Base-by-base conservation (phyloP, 2,888 invertebrate species). In the Fragum whitleyi region DNA sequence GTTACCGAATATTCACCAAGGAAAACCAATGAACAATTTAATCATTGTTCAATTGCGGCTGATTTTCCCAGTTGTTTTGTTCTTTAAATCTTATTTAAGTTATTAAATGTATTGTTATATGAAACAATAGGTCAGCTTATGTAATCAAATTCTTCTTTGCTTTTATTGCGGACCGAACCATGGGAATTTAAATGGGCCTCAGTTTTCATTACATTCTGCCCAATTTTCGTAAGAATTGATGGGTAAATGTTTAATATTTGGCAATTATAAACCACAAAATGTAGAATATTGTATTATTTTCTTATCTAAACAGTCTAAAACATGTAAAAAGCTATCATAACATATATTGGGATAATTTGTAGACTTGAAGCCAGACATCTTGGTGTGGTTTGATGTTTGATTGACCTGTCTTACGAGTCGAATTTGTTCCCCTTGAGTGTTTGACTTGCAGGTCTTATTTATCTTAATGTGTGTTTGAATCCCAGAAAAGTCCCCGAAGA, bases 41-140 rank as follows among this genome's bases (percentile, higher is more conserved):
- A 57, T 57, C 57, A 57, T 57, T 57, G 57, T 57, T 57, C 28
- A 14, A 5, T 7, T 57, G 23, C 26, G 57, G 57, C 28, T 23
- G 57, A 7, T 57, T 26, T 7, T 57, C 57, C 28, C 28, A 11
- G 14, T 21, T 21, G 57, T n/a, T 23, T 57, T 57, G 23, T 26
- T 57, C 57, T 57, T 57, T 26, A 23, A 26, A 26, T 3, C 57
- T 57, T 57, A 57, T 57, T 57, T 57, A 57, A 57, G 57, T 26
- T 57, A 57, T 23, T 57, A 57, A 57, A 57, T 21, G 23, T 57
- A 57, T 57, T 57, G 57, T 57, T 57, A 57, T 11, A 57, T n/a
- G 57, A 26, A 57, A 57, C 57, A 57, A 57, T 57, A 57, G 57
- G 57, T 57, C 57, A 26, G 23, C 57, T 57, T 57, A 57, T 47